Percentiles rank a stretch among this genome's conserved stretches.
These are phyloP conservation scores for Vesta saturnalis DNA, from an alignment of 2,888 invertebrate species.

Conservation along the genomic window DNA sequence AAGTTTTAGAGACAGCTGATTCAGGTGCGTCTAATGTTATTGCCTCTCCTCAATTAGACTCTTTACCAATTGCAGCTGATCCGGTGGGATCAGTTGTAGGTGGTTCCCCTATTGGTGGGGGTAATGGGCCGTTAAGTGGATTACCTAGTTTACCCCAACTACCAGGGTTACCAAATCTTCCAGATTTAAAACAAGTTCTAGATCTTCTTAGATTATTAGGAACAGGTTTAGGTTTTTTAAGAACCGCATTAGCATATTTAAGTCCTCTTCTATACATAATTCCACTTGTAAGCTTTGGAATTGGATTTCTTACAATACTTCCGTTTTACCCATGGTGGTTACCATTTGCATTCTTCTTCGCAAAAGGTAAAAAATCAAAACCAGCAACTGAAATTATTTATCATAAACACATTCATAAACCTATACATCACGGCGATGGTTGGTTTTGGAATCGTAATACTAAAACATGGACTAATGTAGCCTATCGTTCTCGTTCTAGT, in stretches of 20 bases:
- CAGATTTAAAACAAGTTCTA: conserved; percentile 49
- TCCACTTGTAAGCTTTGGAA: conserved; percentile 71
- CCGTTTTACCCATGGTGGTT: conserved; percentile 73
- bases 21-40: conserved; percentile 58
- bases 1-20: conserved; percentile 61
- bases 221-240: conserved; percentile 46
- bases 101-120: conserved; percentile 38
- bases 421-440: conserved; percentile 62
- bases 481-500: conserved; percentile 39
- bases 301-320: conserved; percentile 70
- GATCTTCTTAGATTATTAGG: conserved; percentile 52
- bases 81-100: conserved; percentile 39
- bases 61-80: conserved; percentile 34
- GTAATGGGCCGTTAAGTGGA: conserved; percentile 42
- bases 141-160: conserved; percentile 49
- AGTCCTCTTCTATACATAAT: conserved; percentile 67
- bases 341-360: conserved; percentile 62
- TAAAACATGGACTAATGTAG: conserved; percentile 66
- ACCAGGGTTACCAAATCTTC: conserved; percentile 45
- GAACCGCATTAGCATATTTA: conserved; percentile 47
- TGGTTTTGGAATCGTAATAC: conserved; percentile 70
- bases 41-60: conserved; percentile 50
- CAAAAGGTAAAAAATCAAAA: conserved; percentile 42
- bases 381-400: conserved; percentile 45
- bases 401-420: conserved; percentile 58